Percentiles rank a stretch among this genome's conserved stretches.
These are phyloP conservation scores for Dreissena rostriformis DNA, from an alignment of 1,140 invertebrate genomes.

Conservation along the genomic window DNA sequence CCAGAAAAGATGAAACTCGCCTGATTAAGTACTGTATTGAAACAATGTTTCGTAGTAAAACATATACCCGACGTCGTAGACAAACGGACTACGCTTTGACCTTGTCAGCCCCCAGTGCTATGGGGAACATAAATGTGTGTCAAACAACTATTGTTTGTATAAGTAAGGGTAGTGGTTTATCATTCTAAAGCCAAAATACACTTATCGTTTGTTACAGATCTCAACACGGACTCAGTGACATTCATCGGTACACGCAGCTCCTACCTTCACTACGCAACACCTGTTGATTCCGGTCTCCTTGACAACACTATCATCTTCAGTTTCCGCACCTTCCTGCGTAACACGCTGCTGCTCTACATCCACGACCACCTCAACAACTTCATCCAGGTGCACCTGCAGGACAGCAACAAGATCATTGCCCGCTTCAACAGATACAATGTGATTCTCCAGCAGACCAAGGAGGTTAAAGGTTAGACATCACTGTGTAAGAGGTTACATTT, in stretches of 20 bases:
- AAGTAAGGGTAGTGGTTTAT: too few relatives aligned
- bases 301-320: constrained; percentile 91
- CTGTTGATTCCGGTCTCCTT: constrained; percentile 88
- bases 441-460: constrained; percentile 62
- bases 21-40: too few relatives aligned
- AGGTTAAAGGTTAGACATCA: constrained; percentile 37
- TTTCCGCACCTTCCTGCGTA: constrained; percentile 90
- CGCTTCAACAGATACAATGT: constrained; percentile 68
- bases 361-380: constrained; percentile 97
- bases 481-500: too few relatives aligned
- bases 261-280: constrained; percentile 87
- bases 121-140: too few relatives aligned
- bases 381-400: constrained; percentile 92
- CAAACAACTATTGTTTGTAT: too few relatives aligned
- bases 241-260: constrained; percentile 88
- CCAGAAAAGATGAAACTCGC: too few relatives aligned
- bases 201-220: constrained; percentile 86
- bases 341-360: constrained; percentile 91
- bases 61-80: too few relatives aligned
- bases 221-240: constrained; percentile 94
- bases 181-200: too few relatives aligned
- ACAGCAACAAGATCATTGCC: constrained; percentile 82
- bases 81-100: too few relatives aligned
- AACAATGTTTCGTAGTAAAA: too few relatives aligned
- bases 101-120: too few relatives aligned